Percentiles rank a stretch among this genome's conserved stretches.
phyloP scores from a whole-genome alignment of 1,140 invertebrate species.

The Centruroides vittatus region DNA sequence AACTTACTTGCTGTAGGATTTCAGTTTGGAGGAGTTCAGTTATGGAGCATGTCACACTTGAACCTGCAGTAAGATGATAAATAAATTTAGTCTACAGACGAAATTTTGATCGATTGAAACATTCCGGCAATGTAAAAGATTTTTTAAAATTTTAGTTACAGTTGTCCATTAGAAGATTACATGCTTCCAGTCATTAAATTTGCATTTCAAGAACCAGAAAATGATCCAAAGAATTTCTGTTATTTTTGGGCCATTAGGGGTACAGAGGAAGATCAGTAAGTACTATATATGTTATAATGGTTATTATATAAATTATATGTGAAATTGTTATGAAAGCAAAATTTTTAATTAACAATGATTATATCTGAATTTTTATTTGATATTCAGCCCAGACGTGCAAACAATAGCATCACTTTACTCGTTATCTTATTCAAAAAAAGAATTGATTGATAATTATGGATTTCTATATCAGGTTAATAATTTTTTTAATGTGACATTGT shows the following conservation, averaged over 20 bases:
- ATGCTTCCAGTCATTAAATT: constrained; percentile 47
- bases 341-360: background rate
- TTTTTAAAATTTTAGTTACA: background rate
- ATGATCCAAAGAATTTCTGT: constrained; percentile 60
- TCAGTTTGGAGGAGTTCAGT: constrained; percentile 48
- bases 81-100: background rate
- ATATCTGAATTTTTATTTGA: background rate
- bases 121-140: background rate
- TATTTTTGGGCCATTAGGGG: constrained; percentile 49
- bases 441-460: constrained; percentile 30
- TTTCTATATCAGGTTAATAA: constrained; percentile 28
- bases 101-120: background rate
- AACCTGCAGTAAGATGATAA: constrained; percentile 34
- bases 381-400: constrained; percentile 8
- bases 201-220: constrained; percentile 58
- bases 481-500: background rate
- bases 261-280: constrained; percentile 1
- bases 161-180: constrained; percentile 10
- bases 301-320: too few species aligned
- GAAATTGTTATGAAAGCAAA: too few species aligned
- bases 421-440: constrained; percentile 29
- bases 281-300: background rate
- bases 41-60: constrained; percentile 44
- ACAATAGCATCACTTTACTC: constrained; percentile 26
- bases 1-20: constrained; percentile 49